A percentile compares a stretch with the other conserved stretches of the same genome.
These are phyloP conservation scores for Eulimnadia texana DNA, from an alignment of 1,140 invertebrate genomes.

Conservation along the genomic window DNA sequence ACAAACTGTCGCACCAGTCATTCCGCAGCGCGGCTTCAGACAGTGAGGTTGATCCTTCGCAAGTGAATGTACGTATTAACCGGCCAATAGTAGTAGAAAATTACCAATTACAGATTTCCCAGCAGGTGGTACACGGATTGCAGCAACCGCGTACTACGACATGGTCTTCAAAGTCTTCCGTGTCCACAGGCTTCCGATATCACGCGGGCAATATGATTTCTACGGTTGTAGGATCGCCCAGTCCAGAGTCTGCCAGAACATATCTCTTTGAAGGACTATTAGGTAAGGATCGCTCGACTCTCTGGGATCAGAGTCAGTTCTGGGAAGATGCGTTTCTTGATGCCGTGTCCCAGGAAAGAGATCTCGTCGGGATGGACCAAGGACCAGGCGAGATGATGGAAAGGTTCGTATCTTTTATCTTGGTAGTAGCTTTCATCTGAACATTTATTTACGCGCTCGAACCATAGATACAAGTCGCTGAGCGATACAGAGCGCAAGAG, in stretches of 20 bases:
- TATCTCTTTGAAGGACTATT: conserved; percentile 74
- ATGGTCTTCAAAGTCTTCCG: conserved; percentile 82
- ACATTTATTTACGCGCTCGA: too few species aligned
- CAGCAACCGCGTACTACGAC: conserved; percentile 57
- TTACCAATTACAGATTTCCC: too few species aligned
- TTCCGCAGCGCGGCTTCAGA: conserved; percentile 82
- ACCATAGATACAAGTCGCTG: conserved; percentile 64
- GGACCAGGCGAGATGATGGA: conserved; percentile 99
- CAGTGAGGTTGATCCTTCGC: conserved; percentile 65
- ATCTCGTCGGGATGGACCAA: conserved; percentile 99
- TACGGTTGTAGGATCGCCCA: conserved; percentile 51
- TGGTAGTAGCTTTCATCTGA: too few species aligned
- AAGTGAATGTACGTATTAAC: not conserved
- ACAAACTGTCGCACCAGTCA: conserved; percentile 35
- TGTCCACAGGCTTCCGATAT: conserved; percentile 75
- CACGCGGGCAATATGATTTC: conserved; percentile 76
- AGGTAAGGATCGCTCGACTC: conserved; percentile 57
- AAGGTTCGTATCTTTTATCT: conserved; percentile 35
- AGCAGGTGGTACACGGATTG: not conserved
- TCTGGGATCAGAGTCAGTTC: conserved; percentile 99
- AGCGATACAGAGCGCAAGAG: conserved; percentile 89
- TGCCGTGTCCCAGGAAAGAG: conserved; percentile 94
- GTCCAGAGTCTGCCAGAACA: conserved; percentile 67
- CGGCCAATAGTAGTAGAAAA: too few species aligned
- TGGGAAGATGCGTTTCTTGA: conserved; percentile 99